Evolutionary conservation across 1,140 invertebrate genomes (phyloP).

Genomic region (Drosophila tani): DNA sequence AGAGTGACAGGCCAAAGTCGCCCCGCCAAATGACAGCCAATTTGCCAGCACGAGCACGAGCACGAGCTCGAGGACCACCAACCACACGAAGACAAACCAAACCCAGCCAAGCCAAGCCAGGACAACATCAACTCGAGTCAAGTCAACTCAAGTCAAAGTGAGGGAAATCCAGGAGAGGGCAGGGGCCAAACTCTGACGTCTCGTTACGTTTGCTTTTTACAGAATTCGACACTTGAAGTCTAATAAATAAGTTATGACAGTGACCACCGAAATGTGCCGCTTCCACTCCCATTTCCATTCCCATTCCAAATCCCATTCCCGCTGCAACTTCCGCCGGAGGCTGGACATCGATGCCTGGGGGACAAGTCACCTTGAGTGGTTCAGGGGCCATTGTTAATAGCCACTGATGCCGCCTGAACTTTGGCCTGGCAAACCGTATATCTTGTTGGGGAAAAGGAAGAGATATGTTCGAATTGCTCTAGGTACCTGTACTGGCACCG

Average conservation of each 20-base stretch:
- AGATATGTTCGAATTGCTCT: slow-evolving; percentile 18
- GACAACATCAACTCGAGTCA: not conserved
- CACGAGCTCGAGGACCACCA: not conserved
- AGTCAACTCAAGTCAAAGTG: slow-evolving; percentile 2
- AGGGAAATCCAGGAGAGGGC: not conserved
- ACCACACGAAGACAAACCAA: slow-evolving; percentile 5
- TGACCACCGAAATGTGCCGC: slow-evolving; percentile 37
- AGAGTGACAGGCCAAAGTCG: slow-evolving; percentile 37
- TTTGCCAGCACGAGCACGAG: slow-evolving; percentile 10
- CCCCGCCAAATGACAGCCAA: slow-evolving; percentile 42
- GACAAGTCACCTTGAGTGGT: slow-evolving; percentile 8
- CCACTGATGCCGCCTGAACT: slow-evolving; percentile 27
- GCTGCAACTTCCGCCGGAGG: slow-evolving; percentile 5
- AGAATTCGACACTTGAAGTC: slow-evolving; percentile 72
- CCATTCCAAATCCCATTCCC: not conserved
- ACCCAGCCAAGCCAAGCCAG: not conserved
- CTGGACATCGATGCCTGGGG: not conserved
- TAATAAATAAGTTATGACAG: slow-evolving; percentile 73
- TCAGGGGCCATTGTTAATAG: slow-evolving; percentile 40
- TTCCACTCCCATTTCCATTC: slow-evolving; percentile 7
- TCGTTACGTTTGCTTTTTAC: slow-evolving; percentile 55
- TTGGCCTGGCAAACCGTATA: not conserved
- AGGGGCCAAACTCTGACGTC: slow-evolving; percentile 10
- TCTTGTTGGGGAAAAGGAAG: slow-evolving; percentile 11
- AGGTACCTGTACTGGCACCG: not conserved